Evolutionary conservation across 1,140 invertebrate species (phyloP).

Genomic region (Arion vulgaris): DNA sequence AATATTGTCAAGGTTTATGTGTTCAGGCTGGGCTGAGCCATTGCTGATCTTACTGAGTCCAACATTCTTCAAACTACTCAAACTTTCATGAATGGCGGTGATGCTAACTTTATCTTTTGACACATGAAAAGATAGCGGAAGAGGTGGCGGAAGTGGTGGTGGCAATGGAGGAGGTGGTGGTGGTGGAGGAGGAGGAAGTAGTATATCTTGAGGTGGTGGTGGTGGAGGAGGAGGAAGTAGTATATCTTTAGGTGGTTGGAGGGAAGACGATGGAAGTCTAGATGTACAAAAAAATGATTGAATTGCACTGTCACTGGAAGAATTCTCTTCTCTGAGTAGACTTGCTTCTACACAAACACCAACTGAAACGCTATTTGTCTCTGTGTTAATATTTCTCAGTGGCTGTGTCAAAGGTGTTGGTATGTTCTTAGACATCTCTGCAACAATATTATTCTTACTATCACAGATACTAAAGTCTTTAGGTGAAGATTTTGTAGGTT

Average conservation of each 20-base stretch:
- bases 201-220: not conserved
- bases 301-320: not conserved
- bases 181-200: constrained; percentile 49
- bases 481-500: constrained; percentile 10
- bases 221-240: constrained; percentile 8
- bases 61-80: constrained; percentile 25
- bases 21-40: not conserved
- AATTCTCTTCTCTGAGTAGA: not conserved
- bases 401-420: constrained; percentile 36
- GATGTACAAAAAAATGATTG: not conserved
- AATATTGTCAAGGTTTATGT: constrained; percentile 26
- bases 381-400: constrained; percentile 26
- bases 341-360: constrained; percentile 41
- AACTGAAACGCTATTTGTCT: constrained; percentile 47
- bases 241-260: too few species aligned
- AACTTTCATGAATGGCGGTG: not conserved
- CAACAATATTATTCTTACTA: not conserved
- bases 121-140: constrained; percentile 44
- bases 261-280: not conserved
- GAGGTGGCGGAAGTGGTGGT: constrained; percentile 45
- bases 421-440: constrained; percentile 44
- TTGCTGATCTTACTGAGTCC: not conserved
- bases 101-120: not conserved
- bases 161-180: constrained; percentile 49
- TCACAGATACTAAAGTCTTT: not conserved